Conservation (phyloP, 53 echinoderm and acorn worm species). For the Echinarachnius parma region DNA sequence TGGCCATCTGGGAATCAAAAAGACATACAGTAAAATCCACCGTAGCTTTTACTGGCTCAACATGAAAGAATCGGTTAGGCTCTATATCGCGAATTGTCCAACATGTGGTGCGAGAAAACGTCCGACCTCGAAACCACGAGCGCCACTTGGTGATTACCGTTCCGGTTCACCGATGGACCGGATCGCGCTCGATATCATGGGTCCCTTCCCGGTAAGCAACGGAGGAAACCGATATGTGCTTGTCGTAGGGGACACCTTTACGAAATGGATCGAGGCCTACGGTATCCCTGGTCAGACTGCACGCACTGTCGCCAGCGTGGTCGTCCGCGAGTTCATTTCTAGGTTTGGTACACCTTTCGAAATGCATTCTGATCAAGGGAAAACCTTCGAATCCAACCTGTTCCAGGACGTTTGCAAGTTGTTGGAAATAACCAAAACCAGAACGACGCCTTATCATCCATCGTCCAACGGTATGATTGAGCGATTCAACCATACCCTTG, state of each 20-base stretch:
- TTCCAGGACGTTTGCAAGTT: constrained; percentile 55
- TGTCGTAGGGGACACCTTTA: constrained; percentile 55
- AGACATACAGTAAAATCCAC: constrained; percentile 46
- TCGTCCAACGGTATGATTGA: constrained; percentile 63
- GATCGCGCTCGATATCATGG: constrained; percentile 59
- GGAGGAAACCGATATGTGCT: constrained; percentile 60
- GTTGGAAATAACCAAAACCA: constrained; percentile 58
- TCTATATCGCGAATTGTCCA: constrained; percentile 47
- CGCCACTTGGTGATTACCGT: constrained; percentile 43
- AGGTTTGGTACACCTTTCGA: constrained; percentile 49
- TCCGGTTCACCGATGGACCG: constrained; percentile 66
- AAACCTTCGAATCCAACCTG: constrained; percentile 55
- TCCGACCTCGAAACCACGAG: constrained; percentile 42
- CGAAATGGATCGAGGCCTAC: constrained; percentile 69
- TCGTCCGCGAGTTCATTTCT: constrained; percentile 59
- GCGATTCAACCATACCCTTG: constrained; percentile 51
- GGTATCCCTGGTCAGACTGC: constrained; percentile 59
- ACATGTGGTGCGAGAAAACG: constrained; percentile 60
- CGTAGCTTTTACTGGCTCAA: constrained; percentile 51
- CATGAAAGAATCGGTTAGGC: constrained; percentile 40
- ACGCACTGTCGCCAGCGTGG: constrained; percentile 46
- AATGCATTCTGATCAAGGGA: constrained; percentile 71
- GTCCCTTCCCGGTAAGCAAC: constrained; percentile 55
- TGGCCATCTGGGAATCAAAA: constrained; percentile 56
- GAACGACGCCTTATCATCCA: constrained; percentile 60